These are phyloP conservation scores for Bungarus multicinctus DNA, from an alignment of 2,113 vertebrate species.

Conservation along the genomic window DNA sequence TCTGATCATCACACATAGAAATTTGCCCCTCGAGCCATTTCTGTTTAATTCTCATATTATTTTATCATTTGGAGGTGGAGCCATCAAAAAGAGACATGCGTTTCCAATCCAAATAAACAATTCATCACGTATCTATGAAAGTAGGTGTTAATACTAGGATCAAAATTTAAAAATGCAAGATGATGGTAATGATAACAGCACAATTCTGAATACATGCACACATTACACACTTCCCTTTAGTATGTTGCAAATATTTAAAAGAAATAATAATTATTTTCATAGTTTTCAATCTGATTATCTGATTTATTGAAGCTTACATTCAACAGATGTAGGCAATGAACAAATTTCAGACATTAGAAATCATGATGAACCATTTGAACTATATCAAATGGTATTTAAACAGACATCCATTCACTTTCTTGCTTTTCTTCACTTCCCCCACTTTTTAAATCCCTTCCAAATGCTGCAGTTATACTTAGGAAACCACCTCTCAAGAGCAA, in stretches of 20 bases:
- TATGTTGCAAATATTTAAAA: not conserved
- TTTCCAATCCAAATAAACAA: not conserved
- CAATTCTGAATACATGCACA: not conserved
- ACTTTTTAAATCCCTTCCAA: not conserved
- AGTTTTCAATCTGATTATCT: not conserved
- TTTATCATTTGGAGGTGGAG: not conserved
- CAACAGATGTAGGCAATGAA: not conserved
- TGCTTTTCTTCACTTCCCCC: not conserved
- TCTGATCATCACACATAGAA: not conserved
- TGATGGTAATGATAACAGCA: not conserved
- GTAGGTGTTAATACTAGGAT: not conserved
- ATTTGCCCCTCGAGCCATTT: not conserved
- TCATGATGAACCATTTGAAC: not conserved
- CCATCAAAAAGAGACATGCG: not conserved
- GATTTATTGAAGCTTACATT: not conserved
- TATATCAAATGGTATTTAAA: not conserved
- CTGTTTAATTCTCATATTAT: not conserved
- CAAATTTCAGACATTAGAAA: not conserved
- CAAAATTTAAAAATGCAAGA: not conserved
- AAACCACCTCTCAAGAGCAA: not conserved
- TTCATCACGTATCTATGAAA: not conserved
- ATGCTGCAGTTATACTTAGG: not conserved
- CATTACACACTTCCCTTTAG: not conserved
- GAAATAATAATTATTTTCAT: not conserved
- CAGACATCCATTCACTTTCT: not conserved